A percentile compares a stretch with the other conserved stretches of the same genome.
Evolutionary conservation across 2,888 invertebrate species (phyloP).

Genomic region (Eubasilissa splendida): DNA sequence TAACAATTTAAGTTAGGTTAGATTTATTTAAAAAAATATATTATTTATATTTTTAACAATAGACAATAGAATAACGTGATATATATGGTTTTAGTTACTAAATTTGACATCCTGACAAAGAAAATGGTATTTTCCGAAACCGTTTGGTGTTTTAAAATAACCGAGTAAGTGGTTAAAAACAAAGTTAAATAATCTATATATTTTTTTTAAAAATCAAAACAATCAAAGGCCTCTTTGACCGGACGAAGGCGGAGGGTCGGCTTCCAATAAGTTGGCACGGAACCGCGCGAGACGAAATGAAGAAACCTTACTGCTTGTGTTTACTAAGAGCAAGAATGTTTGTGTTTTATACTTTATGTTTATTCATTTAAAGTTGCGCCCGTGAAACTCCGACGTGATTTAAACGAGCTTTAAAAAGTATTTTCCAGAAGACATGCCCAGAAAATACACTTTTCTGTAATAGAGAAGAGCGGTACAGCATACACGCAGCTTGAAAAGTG

Average conservation of each 20-base stretch:
- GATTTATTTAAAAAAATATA: no score
- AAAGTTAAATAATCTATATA: background rate
- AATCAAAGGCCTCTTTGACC: background rate
- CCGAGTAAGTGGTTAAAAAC: no score
- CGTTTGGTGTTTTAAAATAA: no score
- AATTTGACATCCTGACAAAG: no score
- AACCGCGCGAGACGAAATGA: background rate
- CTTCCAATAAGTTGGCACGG: background rate
- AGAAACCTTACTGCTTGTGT: slow-evolving; percentile 21
- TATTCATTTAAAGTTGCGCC: slow-evolving; percentile 46
- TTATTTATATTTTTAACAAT: no score
- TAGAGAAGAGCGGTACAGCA: no score
- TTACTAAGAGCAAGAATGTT: slow-evolving; percentile 12
- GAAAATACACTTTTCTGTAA: background rate
- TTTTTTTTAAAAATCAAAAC: background rate
- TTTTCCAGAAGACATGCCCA: slow-evolving; percentile 4
- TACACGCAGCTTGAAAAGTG: background rate
- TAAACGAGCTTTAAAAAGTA: slow-evolving; percentile 47
- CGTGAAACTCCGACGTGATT: slow-evolving; percentile 32
- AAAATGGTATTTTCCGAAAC: no score
- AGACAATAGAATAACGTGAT: no score
- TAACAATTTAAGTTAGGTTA: no score
- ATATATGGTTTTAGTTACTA: no score
- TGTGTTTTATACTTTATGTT: slow-evolving; percentile 32
- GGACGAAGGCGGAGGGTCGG: background rate